Percentiles rank a stretch among this genome's conserved stretches.
Evolutionary conservation across 2,888 invertebrate genomes (phyloP).

Genomic region (Dynastes maya): DNA sequence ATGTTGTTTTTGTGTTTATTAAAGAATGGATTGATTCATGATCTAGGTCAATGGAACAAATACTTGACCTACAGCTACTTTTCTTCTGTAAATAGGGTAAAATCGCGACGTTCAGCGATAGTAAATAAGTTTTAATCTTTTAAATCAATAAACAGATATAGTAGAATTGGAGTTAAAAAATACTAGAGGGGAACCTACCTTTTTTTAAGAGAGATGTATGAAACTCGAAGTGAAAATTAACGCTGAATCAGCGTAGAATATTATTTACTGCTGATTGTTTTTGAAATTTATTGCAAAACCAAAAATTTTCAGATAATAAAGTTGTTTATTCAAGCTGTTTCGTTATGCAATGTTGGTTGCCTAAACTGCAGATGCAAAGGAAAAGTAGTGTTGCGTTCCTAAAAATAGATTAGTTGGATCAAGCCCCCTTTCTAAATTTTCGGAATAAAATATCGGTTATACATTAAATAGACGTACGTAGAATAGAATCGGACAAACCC

Average conservation of each 20-base stretch:
- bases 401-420: too few relatives aligned
- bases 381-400: too few relatives aligned
- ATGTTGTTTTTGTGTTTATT: neutral
- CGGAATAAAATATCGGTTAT: too few relatives aligned
- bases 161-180: neutral
- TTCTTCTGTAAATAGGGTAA: neutral
- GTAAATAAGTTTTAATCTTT: slow-evolving; percentile 6
- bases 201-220: neutral
- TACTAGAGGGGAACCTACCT: neutral
- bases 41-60: neutral
- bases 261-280: neutral
- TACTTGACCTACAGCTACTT: slow-evolving; percentile 9
- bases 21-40: neutral
- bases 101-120: neutral
- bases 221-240: neutral
- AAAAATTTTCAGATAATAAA: neutral
- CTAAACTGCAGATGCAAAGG: neutral
- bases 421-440: too few relatives aligned
- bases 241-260: neutral
- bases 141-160: slow-evolving; percentile 24
- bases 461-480: too few relatives aligned
- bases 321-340: neutral
- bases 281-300: neutral
- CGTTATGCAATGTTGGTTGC: neutral
- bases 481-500: too few relatives aligned